Conservation (phyloP, 2,113 vertebrate species). For the Hiodon alosoides region DNA sequence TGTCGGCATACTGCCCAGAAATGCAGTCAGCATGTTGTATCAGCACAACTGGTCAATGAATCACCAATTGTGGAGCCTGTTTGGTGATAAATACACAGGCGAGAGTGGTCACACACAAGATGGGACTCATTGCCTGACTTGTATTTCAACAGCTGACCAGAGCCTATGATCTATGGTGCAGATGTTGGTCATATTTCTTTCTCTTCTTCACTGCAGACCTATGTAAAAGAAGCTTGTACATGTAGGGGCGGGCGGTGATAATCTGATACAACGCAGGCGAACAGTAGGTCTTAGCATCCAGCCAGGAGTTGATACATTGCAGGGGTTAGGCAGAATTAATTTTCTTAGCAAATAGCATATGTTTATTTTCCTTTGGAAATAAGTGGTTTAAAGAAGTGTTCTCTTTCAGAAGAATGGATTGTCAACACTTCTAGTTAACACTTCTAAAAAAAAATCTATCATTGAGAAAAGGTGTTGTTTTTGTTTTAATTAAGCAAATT, state of each 20-base stretch:
- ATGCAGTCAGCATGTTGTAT: constrained; percentile 58
- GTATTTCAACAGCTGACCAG: constrained; percentile 56
- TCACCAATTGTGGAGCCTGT: constrained; percentile 52
- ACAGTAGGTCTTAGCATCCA: background rate
- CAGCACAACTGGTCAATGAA: constrained; percentile 57
- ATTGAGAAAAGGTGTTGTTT: too few species aligned
- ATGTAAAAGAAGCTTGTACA: constrained; percentile 32
- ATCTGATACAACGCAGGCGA: background rate
- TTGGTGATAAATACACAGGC: constrained; percentile 65
- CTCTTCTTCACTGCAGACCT: constrained; percentile 50
- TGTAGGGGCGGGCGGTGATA: background rate
- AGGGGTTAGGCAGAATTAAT: too few species aligned
- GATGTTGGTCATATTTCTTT: constrained; percentile 58
- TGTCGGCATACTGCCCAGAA: constrained; percentile 40
- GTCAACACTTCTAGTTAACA: too few species aligned
- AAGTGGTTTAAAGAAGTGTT: too few species aligned
- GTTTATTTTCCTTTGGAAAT: too few species aligned
- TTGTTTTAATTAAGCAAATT: too few species aligned
- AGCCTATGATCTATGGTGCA: constrained; percentile 60
- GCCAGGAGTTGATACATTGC: too few species aligned
- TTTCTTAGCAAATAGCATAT: too few species aligned
- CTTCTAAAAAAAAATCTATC: too few species aligned
- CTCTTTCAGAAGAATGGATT: too few species aligned
- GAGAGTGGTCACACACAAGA: constrained; percentile 60
- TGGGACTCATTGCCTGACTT: constrained; percentile 55